Percentiles rank a stretch among this genome's conserved stretches.
phyloP scores from a whole-genome alignment of 2,113 vertebrate species.

The Bombycilla garrulus region DNA sequence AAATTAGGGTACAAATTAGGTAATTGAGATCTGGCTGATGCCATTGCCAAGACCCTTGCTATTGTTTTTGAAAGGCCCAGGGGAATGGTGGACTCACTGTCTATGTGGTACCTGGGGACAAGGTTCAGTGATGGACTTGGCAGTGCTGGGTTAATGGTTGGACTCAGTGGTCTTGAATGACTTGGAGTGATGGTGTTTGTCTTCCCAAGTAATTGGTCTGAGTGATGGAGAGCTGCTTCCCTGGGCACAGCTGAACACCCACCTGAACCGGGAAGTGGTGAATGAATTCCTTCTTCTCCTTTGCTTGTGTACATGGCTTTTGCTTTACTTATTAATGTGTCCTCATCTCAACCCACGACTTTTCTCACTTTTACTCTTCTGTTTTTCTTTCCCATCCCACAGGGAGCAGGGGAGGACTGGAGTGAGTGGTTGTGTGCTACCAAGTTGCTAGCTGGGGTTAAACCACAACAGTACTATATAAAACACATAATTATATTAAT shows the following conservation, averaged over 20 bases:
- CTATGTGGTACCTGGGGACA: not conserved
- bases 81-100: not conserved
- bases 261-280: not conserved
- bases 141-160: not conserved
- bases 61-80: not conserved
- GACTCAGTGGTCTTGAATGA: not conserved
- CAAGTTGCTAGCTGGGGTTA: not conserved
- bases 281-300: not conserved
- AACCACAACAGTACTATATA: not conserved
- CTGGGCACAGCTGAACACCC: not conserved
- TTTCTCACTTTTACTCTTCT: not conserved
- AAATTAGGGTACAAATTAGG: not conserved
- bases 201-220: not conserved
- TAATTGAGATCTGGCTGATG: not conserved
- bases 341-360: not conserved
- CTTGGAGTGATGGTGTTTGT: not conserved
- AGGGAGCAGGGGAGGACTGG: not conserved
- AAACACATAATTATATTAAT: not conserved
- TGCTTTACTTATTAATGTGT: constrained; percentile 1
- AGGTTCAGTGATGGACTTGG: not conserved
- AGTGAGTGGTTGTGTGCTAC: not conserved
- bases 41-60: not conserved
- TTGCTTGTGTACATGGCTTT: not conserved
- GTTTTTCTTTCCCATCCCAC: not conserved
- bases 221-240: not conserved